phyloP scores from a whole-genome alignment of 1,140 invertebrate species.

The Drosophila tsacasi region DNA sequence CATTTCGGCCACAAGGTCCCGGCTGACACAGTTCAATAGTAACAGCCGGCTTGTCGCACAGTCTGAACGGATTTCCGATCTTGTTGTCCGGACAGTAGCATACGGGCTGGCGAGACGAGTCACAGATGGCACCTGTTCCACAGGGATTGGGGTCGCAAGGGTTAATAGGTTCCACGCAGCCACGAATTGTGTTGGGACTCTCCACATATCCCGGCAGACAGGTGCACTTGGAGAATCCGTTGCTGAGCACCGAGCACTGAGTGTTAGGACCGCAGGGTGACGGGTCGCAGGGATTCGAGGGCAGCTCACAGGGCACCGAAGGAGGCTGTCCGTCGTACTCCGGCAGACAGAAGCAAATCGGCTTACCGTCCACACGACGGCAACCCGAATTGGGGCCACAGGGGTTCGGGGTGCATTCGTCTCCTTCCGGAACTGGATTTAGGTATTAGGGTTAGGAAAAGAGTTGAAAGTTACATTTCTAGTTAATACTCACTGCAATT shows the following conservation, averaged over 20 bases:
- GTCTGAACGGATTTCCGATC: slow-evolving; percentile 92
- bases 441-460: not conserved
- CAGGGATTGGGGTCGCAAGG: slow-evolving; percentile 93
- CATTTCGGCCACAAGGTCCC: slow-evolving; percentile 91
- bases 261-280: slow-evolving; percentile 96
- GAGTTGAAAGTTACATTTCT: not conserved
- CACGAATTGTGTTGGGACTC: slow-evolving; percentile 94
- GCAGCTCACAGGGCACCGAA: slow-evolving; percentile 86
- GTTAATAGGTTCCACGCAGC: slow-evolving; percentile 91
- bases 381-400: slow-evolving; percentile 94
- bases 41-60: slow-evolving; percentile 87
- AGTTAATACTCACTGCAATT: slow-evolving; percentile 92
- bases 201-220: slow-evolving; percentile 93
- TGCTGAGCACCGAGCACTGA: slow-evolving; percentile 91
- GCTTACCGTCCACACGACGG: slow-evolving; percentile 89
- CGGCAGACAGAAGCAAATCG: slow-evolving; percentile 93
- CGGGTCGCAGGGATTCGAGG: slow-evolving; percentile 91
- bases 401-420: slow-evolving; percentile 92
- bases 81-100: slow-evolving; percentile 92
- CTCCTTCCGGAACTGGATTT: slow-evolving; percentile 92
- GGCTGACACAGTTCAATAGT: slow-evolving; percentile 89
- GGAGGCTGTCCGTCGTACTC: slow-evolving; percentile 95
- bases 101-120: slow-evolving; percentile 90
- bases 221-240: slow-evolving; percentile 94
- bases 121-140: slow-evolving; percentile 91